phyloP scores from a whole-genome alignment of 2,797 vertebrate species.

The Sebastes paucispinis region DNA sequence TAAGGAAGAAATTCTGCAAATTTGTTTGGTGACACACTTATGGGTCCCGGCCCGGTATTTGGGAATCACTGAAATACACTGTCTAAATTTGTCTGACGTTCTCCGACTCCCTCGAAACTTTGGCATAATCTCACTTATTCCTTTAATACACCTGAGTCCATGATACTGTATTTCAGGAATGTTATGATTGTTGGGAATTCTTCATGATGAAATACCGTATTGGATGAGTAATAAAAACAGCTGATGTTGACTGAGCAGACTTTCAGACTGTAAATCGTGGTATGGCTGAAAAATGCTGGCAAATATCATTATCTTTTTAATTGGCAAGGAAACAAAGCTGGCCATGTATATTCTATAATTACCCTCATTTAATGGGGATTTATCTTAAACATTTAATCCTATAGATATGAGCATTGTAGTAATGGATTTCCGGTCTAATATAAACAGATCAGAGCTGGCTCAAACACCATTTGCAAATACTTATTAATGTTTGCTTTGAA shows the following conservation, averaged over 20 bases:
- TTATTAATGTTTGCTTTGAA: constrained; percentile 53
- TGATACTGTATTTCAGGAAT: background rate
- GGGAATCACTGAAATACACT: too few relatives aligned
- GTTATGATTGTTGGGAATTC: background rate
- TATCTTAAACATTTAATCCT: constrained; percentile 37
- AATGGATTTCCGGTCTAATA: constrained; percentile 26
- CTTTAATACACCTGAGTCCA: background rate
- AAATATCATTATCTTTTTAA: constrained; percentile 25
- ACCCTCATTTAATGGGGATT: constrained; percentile 26
- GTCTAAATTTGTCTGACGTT: background rate
- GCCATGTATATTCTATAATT: constrained; percentile 43
- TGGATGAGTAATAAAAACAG: background rate
- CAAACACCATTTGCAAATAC: constrained; percentile 52
- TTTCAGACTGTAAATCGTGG: background rate
- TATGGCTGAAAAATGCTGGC: background rate
- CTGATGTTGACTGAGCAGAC: background rate
- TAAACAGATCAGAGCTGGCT: constrained; percentile 34
- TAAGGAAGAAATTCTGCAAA: background rate
- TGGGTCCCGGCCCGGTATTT: too few relatives aligned
- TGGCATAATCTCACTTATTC: background rate
- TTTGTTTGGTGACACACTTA: too few relatives aligned
- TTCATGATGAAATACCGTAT: background rate
- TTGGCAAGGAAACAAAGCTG: constrained; percentile 30
- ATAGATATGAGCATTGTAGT: constrained; percentile 19
- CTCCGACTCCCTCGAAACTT: background rate